These are phyloP conservation scores for Ciconia boyciana DNA, from an alignment of 2,113 vertebrate genomes.

Conservation along the genomic window DNA sequence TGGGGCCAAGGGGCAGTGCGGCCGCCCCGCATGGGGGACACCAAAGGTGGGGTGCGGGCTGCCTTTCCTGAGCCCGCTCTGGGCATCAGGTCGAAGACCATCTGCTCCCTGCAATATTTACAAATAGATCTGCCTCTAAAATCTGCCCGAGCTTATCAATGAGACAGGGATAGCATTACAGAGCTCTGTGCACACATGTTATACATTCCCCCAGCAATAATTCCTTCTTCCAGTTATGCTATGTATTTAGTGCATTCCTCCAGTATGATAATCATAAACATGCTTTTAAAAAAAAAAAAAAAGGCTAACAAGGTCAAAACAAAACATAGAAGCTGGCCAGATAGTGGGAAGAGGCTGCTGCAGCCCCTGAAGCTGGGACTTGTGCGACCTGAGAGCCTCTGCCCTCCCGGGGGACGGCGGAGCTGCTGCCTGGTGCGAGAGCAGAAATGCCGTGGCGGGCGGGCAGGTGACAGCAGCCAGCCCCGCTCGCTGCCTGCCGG, in stretches of 20 bases:
- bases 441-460: background rate
- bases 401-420: accelerated
- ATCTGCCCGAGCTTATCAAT: conserved; percentile 32
- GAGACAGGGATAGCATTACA: conserved; percentile 27
- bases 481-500: background rate
- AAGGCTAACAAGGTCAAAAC: background rate
- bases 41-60: background rate
- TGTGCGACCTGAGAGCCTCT: background rate
- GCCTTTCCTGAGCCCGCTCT: background rate
- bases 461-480: background rate
- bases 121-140: conserved; percentile 21
- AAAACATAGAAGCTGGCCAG: background rate
- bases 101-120: background rate
- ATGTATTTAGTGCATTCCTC: conserved; percentile 37
- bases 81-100: background rate
- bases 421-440: background rate
- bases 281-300: background rate
- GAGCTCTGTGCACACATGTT: conserved; percentile 39
- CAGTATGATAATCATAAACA: conserved; percentile 51
- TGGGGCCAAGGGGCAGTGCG: background rate
- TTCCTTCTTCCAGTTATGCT: conserved; percentile 49
- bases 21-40: background rate
- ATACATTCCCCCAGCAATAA: conserved; percentile 19
- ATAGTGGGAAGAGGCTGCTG: background rate
- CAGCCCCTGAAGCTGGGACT: background rate